These are phyloP conservation scores for Vanessa tameamea DNA, from an alignment of 1,140 invertebrate genomes.

Conservation along the genomic window DNA sequence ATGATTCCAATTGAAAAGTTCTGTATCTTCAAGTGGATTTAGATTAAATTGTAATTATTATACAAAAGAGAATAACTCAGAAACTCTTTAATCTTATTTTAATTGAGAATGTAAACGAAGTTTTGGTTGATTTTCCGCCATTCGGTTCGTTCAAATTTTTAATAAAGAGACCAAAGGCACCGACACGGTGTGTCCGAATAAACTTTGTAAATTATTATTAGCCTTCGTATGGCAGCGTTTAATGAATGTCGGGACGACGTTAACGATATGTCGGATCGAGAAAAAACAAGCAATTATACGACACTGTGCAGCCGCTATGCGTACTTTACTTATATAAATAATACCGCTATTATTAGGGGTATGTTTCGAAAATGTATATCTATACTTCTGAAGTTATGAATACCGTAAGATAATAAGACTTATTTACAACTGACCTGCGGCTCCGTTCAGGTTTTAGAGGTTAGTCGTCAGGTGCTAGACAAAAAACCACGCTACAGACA, in stretches of 20 bases:
- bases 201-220: constrained; percentile 2
- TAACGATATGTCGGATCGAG: background rate
- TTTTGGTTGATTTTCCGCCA: constrained; percentile 11
- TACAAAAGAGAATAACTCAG: background rate
- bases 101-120: constrained; percentile 11
- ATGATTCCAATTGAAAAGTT: background rate
- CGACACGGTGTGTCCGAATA: constrained; percentile 6
- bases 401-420: too few species aligned
- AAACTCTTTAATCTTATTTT: constrained; percentile 12
- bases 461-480: too few species aligned
- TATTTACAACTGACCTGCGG: too few species aligned
- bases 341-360: too few species aligned
- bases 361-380: too few species aligned
- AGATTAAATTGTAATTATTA: constrained; percentile 3
- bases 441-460: too few species aligned
- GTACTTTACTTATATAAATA: too few species aligned
- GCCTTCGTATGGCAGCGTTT: background rate
- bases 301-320: background rate
- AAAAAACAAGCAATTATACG: background rate
- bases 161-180: constrained; percentile 1
- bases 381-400: too few species aligned
- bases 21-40: background rate
- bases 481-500: too few species aligned
- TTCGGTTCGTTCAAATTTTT: constrained; percentile 6
- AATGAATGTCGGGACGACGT: background rate